Evolutionary conservation across 2,113 vertebrate species (phyloP).

Genomic region (Coreoperca whiteheadi): DNA sequence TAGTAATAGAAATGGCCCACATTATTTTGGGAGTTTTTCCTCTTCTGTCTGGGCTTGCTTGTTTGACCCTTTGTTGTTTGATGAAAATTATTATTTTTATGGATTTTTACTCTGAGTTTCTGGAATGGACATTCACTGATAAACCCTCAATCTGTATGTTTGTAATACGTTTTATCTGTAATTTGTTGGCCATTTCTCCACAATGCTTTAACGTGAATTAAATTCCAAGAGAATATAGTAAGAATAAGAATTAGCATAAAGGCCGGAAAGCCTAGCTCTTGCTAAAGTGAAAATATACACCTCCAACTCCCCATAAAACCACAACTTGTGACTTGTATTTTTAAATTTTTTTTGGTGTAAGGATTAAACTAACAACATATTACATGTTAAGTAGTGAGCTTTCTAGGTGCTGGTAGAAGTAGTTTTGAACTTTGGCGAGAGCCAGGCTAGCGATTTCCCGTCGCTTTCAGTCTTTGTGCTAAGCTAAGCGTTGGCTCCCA

Average conservation of each 20-base stretch:
- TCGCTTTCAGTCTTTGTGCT: neutral
- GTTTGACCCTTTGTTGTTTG: neutral
- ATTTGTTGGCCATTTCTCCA: neutral
- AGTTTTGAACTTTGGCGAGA: neutral
- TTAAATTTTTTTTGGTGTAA: neutral
- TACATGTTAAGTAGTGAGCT: neutral
- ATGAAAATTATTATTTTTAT: neutral
- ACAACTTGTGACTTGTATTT: neutral
- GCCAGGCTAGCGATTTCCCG: too few relatives aligned
- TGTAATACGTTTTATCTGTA: neutral
- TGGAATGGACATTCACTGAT: neutral
- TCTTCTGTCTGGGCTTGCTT: neutral
- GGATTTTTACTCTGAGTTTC: neutral
- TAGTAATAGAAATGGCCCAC: neutral
- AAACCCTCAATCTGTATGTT: neutral
- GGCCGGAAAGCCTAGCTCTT: neutral
- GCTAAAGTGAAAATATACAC: neutral
- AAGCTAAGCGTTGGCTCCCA: neutral
- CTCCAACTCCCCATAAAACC: neutral
- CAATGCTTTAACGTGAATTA: neutral
- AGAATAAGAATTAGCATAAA: neutral
- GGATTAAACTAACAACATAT: neutral
- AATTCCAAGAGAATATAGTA: neutral
- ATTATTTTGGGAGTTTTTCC: too few relatives aligned
- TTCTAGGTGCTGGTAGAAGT: neutral